Evolutionary conservation across 2,888 invertebrate species (phyloP).

Genomic region (Spatulosminthurus flaviceps): DNA sequence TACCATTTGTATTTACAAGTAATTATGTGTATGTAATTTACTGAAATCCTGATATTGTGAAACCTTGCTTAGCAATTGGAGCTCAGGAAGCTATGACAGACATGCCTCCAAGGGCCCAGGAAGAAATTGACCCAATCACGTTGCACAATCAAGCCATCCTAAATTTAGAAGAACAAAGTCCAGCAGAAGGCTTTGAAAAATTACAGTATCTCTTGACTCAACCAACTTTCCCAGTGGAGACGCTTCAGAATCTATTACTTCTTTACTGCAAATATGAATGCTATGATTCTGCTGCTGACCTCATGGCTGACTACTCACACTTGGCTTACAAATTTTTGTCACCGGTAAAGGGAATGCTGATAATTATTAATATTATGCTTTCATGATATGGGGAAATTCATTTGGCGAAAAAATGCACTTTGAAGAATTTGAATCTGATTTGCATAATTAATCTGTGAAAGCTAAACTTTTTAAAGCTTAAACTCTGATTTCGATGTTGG

Average conservation of each 20-base stretch:
- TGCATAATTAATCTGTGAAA: too few relatives aligned
- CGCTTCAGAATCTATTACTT: constrained; percentile 92
- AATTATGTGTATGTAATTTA: background rate
- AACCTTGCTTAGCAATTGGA: constrained; percentile 73
- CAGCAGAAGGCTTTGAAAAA: constrained; percentile 94
- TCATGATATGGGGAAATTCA: too few relatives aligned
- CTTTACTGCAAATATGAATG: constrained; percentile 97
- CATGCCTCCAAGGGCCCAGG: constrained; percentile 93
- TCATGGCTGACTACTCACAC: constrained; percentile 96
- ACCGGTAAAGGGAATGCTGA: constrained; percentile 73
- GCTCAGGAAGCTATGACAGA: constrained; percentile 87
- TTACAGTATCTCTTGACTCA: constrained; percentile 87
- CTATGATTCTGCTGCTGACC: constrained; percentile 96
- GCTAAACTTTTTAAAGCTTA: too few relatives aligned
- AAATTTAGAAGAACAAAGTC: constrained; percentile 84
- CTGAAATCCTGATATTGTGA: background rate
- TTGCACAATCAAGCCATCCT: constrained; percentile 95
- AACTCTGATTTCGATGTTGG: too few relatives aligned
- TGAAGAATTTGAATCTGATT: too few relatives aligned
- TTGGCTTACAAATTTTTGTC: constrained; percentile 94
- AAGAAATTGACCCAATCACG: constrained; percentile 96
- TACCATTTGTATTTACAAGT: background rate
- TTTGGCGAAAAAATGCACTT: too few relatives aligned
- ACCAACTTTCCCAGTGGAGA: constrained; percentile 96
- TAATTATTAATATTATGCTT: too few relatives aligned